Percentiles rank a stretch among this genome's conserved stretches.
These are phyloP conservation scores for Chitala chitala DNA, from an alignment of 2,113 vertebrate genomes.

Conservation along the genomic window DNA sequence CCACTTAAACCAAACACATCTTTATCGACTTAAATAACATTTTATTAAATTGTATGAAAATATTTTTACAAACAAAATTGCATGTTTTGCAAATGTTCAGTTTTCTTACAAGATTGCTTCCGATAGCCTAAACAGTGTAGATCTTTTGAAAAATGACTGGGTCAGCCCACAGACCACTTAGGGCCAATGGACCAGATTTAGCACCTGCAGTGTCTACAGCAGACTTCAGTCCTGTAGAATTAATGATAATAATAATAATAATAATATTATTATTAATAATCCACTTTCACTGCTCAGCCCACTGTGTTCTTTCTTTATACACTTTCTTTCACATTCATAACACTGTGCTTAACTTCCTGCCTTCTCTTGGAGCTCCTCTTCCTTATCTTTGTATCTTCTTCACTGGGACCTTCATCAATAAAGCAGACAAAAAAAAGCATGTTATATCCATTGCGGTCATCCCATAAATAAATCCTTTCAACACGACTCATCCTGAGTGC, in stretches of 20 bases:
- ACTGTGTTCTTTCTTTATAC: slow-evolving; percentile 12
- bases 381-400: background rate
- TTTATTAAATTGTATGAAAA: too few relatives aligned
- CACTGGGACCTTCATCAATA: slow-evolving; percentile 32
- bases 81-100: too few relatives aligned
- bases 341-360: slow-evolving; percentile 41
- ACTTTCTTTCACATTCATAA: slow-evolving; percentile 45
- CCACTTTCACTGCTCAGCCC: background rate
- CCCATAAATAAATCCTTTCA: background rate
- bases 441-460: background rate
- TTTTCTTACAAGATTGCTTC: too few relatives aligned
- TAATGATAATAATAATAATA: background rate
- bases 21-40: too few relatives aligned
- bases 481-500: background rate
- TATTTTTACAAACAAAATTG: too few relatives aligned
- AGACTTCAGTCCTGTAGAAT: too few relatives aligned
- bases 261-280: background rate
- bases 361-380: slow-evolving; percentile 24
- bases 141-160: too few relatives aligned
- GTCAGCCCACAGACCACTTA: too few relatives aligned
- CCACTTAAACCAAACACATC: too few relatives aligned
- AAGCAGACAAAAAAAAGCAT: slow-evolving; percentile 18
- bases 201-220: too few relatives aligned
- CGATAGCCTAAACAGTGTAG: too few relatives aligned
- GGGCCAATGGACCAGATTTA: too few relatives aligned